phyloP scores from a whole-genome alignment of 2,113 vertebrate genomes.

The Beaufortia kweichowensis region DNA sequence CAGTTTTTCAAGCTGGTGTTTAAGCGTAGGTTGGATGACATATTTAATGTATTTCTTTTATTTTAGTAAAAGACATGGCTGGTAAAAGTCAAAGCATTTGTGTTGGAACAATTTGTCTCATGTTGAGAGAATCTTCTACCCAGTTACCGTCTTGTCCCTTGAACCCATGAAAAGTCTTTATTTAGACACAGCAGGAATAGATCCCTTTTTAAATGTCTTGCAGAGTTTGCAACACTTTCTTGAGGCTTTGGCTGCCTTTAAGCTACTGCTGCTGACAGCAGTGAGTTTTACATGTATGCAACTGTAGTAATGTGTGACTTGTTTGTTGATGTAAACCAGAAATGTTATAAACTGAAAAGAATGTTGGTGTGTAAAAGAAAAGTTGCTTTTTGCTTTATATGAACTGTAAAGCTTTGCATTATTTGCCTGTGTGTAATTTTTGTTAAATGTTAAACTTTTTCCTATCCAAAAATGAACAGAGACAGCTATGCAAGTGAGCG shows the following conservation, averaged over 20 bases:
- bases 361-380: background rate
- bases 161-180: background rate
- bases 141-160: slow-evolving; percentile 7
- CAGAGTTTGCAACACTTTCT: slow-evolving; percentile 1
- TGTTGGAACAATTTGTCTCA: background rate
- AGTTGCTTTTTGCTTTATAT: background rate
- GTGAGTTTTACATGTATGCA: background rate
- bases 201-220: slow-evolving; percentile 2
- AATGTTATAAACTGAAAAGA: background rate
- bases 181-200: background rate
- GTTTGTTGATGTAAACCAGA: slow-evolving; percentile 16
- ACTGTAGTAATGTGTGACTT: background rate
- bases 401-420: background rate
- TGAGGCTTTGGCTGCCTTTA: background rate
- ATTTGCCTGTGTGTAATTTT: background rate
- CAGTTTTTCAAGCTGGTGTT: too few species aligned
- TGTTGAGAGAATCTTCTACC: background rate
- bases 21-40: background rate
- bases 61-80: background rate
- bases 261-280: background rate
- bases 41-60: background rate
- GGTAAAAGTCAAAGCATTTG: background rate
- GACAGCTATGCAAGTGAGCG: too few species aligned
- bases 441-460: too few species aligned
- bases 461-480: too few species aligned